Base-by-base conservation (phyloP, 2,888 invertebrate genomes). In the Coleophora flavipennella region DNA sequence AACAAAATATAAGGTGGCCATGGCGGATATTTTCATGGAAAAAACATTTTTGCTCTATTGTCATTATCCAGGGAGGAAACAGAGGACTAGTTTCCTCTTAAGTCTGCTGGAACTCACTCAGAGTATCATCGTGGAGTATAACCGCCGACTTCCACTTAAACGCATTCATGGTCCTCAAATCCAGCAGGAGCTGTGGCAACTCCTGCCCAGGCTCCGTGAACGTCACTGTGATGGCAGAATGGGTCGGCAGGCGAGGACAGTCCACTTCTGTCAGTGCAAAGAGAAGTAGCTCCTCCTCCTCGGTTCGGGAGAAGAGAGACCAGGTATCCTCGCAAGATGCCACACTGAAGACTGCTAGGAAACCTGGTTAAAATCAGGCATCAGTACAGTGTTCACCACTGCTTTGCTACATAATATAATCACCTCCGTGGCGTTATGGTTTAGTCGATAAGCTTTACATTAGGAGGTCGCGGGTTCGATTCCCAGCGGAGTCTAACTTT, bases 201-300 rank as follows among this genome's bases (percentile, higher is more conserved):
- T 94, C 94, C 44, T 91, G 87, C 0, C 92, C 92, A 31, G 85
- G 76, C 1, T 84, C 80, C n/a, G 91, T 76, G 39, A 91, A 76
- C 0, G 94, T 93, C 39, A 87, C 88, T 36, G 92, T 92, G 27
- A 94, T 80, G 0, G 92, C 93, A 12, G 88, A 81, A 26, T 86
- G 71, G 0, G 77, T 54, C 0, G 93, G 92, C 35, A 95, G 67
- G 31, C 95, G 85, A 0, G 93, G 91, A 62, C 95, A 95, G 57
- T 94, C 92, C 1, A 90, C 85, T 60, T 92, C 94, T 37, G 93
- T 93, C 45, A 94, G 84, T 0, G 93, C 92, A 46, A 94, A 87
- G 33, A 92, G 85, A 0, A 93, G 71, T 7, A 94, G 75, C 41
- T 89, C 87, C 53, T 91, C 89, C 43, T 86, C 86, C 55, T 88